Percentiles rank a stretch among this genome's conserved stretches.
These are phyloP conservation scores for Trichogramma evanescens DNA, from an alignment of 2,888 invertebrate genomes.

Conservation along the genomic window DNA sequence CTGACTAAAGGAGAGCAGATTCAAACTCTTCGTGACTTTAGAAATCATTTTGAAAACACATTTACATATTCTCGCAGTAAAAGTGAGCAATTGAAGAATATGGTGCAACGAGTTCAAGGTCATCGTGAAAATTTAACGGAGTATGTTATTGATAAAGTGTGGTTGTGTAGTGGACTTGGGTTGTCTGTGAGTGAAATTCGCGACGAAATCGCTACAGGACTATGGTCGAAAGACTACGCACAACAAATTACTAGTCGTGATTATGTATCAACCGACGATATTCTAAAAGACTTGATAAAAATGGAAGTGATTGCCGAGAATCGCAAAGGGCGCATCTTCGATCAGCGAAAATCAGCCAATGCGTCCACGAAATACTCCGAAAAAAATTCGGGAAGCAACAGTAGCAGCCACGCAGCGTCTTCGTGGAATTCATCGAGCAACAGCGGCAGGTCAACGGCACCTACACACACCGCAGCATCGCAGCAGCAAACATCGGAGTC, in stretches of 20 bases:
- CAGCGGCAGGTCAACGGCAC: background rate
- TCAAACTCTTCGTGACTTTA: background rate
- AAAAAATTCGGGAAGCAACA: background rate
- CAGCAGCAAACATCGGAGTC: background rate
- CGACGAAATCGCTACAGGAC: conserved; percentile 12
- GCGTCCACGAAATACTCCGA: too few relatives aligned
- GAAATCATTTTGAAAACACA: background rate
- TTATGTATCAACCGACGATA: conserved; percentile 4
- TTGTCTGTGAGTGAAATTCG: conserved; percentile 11
- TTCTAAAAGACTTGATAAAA: conserved; percentile 10
- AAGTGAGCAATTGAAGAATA: conserved; percentile 6
- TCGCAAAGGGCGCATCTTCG: background rate
- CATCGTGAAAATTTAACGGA: conserved; percentile 6
- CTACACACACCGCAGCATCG: background rate
- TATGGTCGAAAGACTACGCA: conserved; percentile 6
- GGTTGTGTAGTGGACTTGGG: conserved; percentile 13
- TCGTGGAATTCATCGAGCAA: background rate
- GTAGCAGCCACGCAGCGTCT: background rate
- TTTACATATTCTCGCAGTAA: conserved; percentile 2
- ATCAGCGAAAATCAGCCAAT: background rate
- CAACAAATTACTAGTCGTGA: background rate
- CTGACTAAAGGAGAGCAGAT: background rate
- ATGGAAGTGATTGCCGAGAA: background rate
- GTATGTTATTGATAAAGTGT: conserved; percentile 18
- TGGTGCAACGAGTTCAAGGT: conserved; percentile 7